Percentiles rank a stretch among this genome's conserved stretches.
Evolutionary conservation across 2,797 vertebrate genomes (phyloP).

Genomic region (Enteromius afrohamiltoni): DNA sequence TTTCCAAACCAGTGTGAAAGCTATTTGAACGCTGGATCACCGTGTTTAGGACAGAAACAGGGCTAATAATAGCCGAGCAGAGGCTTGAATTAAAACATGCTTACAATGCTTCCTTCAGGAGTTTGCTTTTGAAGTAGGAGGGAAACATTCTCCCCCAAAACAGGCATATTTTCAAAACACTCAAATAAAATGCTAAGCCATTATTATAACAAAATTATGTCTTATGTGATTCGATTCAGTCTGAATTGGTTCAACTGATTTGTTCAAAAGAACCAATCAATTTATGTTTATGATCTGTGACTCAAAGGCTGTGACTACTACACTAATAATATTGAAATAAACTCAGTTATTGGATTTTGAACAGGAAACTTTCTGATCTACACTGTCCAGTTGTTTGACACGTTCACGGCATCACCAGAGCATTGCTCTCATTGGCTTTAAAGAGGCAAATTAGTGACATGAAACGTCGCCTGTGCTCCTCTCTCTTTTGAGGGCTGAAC

Average conservation of each 20-base stretch:
- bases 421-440: conserved; percentile 60
- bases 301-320: no score
- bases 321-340: background rate
- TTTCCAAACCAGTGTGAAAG: conserved; percentile 53
- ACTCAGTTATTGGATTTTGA: background rate
- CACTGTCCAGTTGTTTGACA: background rate
- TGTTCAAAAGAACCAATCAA: background rate
- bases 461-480: conserved; percentile 67
- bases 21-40: background rate
- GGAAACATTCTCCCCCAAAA: background rate
- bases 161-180: background rate
- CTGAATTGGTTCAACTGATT: background rate
- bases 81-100: conserved; percentile 15
- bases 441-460: conserved; percentile 71
- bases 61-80: conserved; percentile 26
- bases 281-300: no score
- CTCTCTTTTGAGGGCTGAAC: conserved; percentile 48
- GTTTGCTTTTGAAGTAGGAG: background rate
- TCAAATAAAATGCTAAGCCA: background rate
- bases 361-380: background rate
- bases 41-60: conserved; percentile 31
- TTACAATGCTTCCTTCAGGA: background rate
- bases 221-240: background rate
- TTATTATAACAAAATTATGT: background rate
- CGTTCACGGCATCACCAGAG: background rate